phyloP scores from a whole-genome alignment of 2,888 invertebrate genomes.

The Platycnemis pennipes region DNA sequence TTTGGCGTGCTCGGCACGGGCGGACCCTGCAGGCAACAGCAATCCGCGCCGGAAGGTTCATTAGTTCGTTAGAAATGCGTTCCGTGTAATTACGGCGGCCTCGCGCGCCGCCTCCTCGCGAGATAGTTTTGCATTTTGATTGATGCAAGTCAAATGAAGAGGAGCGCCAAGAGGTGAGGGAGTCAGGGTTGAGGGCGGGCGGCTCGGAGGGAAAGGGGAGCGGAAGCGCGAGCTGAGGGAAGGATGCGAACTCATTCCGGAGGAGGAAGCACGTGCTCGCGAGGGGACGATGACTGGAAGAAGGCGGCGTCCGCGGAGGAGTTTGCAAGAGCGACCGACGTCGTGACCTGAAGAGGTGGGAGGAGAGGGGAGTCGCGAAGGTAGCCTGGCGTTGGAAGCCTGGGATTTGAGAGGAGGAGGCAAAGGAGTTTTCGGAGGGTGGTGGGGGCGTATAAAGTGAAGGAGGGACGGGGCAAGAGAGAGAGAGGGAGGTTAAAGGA shows the following conservation, averaged over 20 bases:
- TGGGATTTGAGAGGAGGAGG: neutral
- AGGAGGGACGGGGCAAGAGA: neutral
- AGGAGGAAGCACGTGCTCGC: neutral
- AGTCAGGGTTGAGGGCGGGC: neutral
- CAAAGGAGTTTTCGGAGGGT: neutral
- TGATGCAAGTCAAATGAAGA: constrained; percentile 46
- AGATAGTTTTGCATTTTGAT: constrained; percentile 61
- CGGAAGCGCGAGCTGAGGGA: neutral
- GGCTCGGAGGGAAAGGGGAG: neutral
- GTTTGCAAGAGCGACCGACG: neutral
- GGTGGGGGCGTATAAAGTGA: neutral
- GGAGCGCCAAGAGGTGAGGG: neutral
- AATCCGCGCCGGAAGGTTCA: constrained; percentile 7
- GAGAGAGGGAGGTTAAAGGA: neutral
- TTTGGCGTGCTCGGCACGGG: neutral
- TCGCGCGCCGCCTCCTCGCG: neutral
- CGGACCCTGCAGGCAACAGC: neutral
- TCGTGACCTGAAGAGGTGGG: neutral
- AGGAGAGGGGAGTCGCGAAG: neutral
- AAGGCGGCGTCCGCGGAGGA: neutral
- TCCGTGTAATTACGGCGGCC: neutral
- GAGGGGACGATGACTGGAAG: neutral
- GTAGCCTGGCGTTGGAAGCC: neutral
- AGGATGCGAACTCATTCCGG: neutral
- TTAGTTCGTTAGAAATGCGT: constrained; percentile 21